A percentile compares a stretch with the other conserved stretches of the same genome.
These are phyloP conservation scores for Drosophila jambulina DNA, from an alignment of 1,140 invertebrate species.

Conservation along the genomic window DNA sequence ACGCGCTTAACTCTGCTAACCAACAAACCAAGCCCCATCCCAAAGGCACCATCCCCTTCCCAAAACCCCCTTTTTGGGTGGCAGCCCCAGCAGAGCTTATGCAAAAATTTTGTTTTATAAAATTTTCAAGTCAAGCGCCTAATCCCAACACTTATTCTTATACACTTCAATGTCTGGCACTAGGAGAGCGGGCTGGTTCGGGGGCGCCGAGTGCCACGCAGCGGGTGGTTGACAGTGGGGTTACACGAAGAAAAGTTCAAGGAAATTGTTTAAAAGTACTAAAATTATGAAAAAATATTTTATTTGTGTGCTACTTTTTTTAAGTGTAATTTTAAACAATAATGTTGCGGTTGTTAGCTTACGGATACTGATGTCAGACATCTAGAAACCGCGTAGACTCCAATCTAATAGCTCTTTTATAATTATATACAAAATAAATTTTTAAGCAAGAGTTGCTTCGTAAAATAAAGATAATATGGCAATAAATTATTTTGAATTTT, in stretches of 20 bases:
- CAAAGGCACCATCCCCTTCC: not conserved
- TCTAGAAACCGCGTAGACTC: too few relatives aligned
- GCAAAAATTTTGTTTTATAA: conserved; percentile 84
- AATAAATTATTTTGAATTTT: too few relatives aligned
- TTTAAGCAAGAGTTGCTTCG: too few relatives aligned
- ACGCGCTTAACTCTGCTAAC: conserved; percentile 76
- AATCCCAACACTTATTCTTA: conserved; percentile 84
- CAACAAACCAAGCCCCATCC: conserved; percentile 40
- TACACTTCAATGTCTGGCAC: conserved; percentile 81
- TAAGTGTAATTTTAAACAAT: not conserved
- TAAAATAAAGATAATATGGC: too few relatives aligned
- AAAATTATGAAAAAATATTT: not conserved
- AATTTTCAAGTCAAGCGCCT: conserved; percentile 83
- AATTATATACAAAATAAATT: too few relatives aligned
- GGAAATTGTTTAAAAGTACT: not conserved
- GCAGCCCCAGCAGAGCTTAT: conserved; percentile 69
- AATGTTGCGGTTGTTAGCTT: too few relatives aligned
- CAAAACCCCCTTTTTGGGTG: conserved; percentile 5
- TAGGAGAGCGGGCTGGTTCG: conserved; percentile 38
- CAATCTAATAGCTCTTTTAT: too few relatives aligned
- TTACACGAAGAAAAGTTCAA: not conserved
- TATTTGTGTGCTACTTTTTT: not conserved
- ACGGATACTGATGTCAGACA: not conserved
- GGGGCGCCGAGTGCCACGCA: conserved; percentile 1
- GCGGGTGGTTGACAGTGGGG: not conserved